Evolutionary conservation across 2,113 vertebrate genomes (phyloP).

Genomic region (Aptenodytes patagonicus): DNA sequence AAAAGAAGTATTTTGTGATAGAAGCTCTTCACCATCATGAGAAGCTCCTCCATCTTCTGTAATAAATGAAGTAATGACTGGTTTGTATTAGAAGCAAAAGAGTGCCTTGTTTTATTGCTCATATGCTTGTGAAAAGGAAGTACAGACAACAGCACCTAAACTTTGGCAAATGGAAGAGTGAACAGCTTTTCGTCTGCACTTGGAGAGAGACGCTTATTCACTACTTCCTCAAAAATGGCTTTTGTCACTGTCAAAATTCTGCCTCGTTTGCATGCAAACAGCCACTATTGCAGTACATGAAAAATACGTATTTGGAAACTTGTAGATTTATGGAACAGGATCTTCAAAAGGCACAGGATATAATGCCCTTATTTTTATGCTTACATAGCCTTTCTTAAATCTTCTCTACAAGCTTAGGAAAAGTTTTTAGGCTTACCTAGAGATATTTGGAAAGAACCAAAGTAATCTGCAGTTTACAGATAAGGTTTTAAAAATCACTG

Average conservation of each 20-base stretch:
- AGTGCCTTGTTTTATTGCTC: not conserved
- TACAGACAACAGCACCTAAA: not conserved
- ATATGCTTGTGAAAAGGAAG: not conserved
- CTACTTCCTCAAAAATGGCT: not conserved
- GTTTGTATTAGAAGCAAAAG: not conserved
- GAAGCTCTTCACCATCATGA: not conserved
- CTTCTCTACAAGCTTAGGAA: not conserved
- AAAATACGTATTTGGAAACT: not conserved
- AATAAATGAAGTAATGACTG: not conserved
- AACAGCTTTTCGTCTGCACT: not conserved
- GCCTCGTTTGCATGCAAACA: not conserved
- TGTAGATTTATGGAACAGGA: not conserved
- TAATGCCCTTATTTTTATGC: not conserved
- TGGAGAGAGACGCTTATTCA: not conserved
- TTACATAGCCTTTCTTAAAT: not conserved
- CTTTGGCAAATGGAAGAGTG: not conserved
- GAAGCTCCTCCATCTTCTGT: not conserved
- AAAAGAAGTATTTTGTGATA: not conserved
- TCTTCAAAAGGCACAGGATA: not conserved
- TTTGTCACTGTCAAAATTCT: not conserved
- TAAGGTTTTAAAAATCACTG: conserved; percentile 25
- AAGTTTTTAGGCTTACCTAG: conserved; percentile 1
- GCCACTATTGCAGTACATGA: not conserved
- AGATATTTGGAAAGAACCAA: not conserved
- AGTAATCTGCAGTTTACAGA: conserved; percentile 23